Percentiles rank a stretch among this genome's conserved stretches.
Evolutionary conservation across 30 jellyfish, hydroid and myxozoan species (phyloP).

Genomic region (Aurelia aurita complex sp. Pacific): DNA sequence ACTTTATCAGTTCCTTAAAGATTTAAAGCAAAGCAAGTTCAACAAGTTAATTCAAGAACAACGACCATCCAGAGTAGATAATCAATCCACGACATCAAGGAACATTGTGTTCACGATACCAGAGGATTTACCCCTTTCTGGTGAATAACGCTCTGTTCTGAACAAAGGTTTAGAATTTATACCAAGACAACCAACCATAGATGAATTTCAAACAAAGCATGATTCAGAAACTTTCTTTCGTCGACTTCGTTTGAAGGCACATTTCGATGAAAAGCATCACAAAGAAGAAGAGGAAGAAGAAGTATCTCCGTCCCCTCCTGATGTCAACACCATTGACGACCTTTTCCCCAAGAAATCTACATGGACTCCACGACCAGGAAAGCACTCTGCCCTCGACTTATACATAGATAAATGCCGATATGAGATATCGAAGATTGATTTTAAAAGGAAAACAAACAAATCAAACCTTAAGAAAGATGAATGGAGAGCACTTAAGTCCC

Average conservation of each 20-base stretch:
- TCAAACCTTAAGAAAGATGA: not conserved
- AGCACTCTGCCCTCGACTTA: conserved; percentile 1
- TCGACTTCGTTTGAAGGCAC: conserved; percentile 24
- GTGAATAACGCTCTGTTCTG: conserved; percentile 1
- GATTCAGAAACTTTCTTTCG: conserved; percentile 12
- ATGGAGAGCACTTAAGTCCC: conserved; percentile 1
- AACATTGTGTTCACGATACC: not conserved
- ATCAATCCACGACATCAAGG: not conserved
- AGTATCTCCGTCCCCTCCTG: too few species aligned
- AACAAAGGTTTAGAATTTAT: conserved; percentile 18
- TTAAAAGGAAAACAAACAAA: not conserved
- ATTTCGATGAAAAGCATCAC: not conserved
- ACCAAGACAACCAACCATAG: not conserved
- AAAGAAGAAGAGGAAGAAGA: too few species aligned
- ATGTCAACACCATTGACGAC: not conserved
- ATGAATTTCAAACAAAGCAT: conserved; percentile 22
- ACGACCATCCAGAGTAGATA: not conserved
- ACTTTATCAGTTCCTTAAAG: not conserved
- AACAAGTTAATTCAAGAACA: not conserved
- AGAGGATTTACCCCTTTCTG: not conserved
- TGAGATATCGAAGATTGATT: conserved; percentile 1
- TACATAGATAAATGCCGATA: conserved; percentile 25
- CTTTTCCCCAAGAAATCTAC: conserved; percentile 2
- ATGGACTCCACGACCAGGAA: conserved; percentile 31
- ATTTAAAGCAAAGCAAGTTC: not conserved